phyloP scores from a whole-genome alignment of 2,888 invertebrate genomes.

The Dione juno region DNA sequence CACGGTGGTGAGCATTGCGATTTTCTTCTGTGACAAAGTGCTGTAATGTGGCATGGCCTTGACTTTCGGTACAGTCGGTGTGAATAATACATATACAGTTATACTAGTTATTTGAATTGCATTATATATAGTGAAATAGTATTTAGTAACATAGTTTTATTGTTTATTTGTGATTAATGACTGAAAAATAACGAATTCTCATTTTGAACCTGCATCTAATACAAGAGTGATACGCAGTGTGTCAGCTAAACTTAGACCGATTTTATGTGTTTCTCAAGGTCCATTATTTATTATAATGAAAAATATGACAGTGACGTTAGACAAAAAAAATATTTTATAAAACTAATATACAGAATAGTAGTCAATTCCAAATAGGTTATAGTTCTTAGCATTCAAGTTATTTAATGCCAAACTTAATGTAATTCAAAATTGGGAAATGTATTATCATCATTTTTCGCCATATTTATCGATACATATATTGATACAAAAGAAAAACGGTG shows the following conservation, averaged over 20 bases:
- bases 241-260: slow-evolving; percentile 25
- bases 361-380: neutral
- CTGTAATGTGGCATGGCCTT: slow-evolving; percentile 70
- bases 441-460: neutral
- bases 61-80: slow-evolving; percentile 56
- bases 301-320: slow-evolving; percentile 5
- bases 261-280: neutral
- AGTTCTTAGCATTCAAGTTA: neutral
- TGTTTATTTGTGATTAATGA: slow-evolving; percentile 58
- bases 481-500: neutral
- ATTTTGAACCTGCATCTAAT: slow-evolving; percentile 47
- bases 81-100: slow-evolving; percentile 58
- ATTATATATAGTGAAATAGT: slow-evolving; percentile 64
- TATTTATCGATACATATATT: neutral
- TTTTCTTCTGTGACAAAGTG: slow-evolving; percentile 48
- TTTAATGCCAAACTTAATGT: neutral
- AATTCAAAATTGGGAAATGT: neutral
- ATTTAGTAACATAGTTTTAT: slow-evolving; percentile 60
- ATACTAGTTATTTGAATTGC: slow-evolving; percentile 59
- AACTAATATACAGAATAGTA: no score
- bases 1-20: slow-evolving; percentile 53
- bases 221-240: slow-evolving; percentile 34
- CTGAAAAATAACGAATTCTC: slow-evolving; percentile 52
- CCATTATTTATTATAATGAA: neutral
- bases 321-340: no score